Conservation (phyloP, 2,888 invertebrate species). For the Luperina nickerlii region DNA sequence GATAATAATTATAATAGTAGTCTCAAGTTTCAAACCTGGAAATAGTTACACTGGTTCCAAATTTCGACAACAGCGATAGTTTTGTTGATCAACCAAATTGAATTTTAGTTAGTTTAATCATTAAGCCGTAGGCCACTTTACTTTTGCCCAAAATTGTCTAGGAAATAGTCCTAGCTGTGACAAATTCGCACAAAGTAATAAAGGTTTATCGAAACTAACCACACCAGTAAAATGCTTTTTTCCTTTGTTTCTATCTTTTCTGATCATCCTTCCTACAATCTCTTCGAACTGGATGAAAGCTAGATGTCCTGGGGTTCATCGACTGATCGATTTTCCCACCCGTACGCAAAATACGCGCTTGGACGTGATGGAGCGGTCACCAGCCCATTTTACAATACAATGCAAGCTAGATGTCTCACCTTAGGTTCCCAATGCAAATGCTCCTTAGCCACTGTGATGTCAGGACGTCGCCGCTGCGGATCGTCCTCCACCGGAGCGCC, state of each 20-base stretch:
- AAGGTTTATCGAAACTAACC: neutral
- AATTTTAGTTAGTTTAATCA: neutral
- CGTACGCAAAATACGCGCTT: too few relatives aligned
- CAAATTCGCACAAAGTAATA: neutral
- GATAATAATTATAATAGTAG: neutral
- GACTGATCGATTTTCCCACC: too few relatives aligned
- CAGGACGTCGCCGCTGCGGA: constrained; percentile 98
- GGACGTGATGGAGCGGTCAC: neutral
- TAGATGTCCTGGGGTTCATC: too few relatives aligned
- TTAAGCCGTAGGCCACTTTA: neutral
- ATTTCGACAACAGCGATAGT: neutral
- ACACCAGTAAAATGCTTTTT: neutral
- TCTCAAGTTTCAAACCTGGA: neutral
- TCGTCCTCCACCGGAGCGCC: constrained; percentile 98
- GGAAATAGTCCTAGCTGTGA: neutral
- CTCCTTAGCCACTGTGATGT: constrained; percentile 96
- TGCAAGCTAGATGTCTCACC: constrained; percentile 82
- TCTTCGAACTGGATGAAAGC: neutral
- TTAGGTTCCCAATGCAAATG: constrained; percentile 98
- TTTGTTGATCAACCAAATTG: neutral
- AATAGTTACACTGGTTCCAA: neutral
- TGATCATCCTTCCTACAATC: neutral
- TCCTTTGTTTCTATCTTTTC: neutral
- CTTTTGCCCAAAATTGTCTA: neutral
- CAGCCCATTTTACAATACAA: too few relatives aligned